phyloP scores from a whole-genome alignment of 2,888 invertebrate species.

The Phania funesta region DNA sequence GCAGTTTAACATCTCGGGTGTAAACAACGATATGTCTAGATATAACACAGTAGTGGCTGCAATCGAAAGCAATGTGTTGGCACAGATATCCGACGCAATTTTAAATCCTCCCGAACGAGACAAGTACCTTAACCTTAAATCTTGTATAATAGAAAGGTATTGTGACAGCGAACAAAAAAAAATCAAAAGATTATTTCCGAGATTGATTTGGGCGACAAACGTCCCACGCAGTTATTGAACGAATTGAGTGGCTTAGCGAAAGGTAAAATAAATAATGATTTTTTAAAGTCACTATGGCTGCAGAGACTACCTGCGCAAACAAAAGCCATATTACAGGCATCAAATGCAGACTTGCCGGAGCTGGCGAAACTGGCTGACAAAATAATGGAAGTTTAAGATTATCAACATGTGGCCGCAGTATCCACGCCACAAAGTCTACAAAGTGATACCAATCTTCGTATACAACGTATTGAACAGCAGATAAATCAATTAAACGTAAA shows the following conservation, averaged over 20 bases:
- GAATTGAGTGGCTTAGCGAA: conserved; percentile 44
- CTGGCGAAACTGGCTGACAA: background rate
- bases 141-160: too few species aligned
- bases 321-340: background rate
- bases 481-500: background rate
- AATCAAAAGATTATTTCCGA: conserved; percentile 47
- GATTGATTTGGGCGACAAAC: too few species aligned
- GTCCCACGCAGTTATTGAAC: conserved; percentile 50
- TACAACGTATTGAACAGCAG: conserved; percentile 5
- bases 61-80: too few species aligned
- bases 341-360: conserved; percentile 11
- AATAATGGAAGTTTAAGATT: background rate
- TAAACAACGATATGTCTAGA: too few species aligned
- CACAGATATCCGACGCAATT: too few species aligned
- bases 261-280: background rate
- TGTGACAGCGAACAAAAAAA: too few species aligned
- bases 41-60: too few species aligned
- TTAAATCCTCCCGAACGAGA: too few species aligned
- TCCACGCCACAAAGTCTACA: background rate
- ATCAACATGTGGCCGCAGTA: background rate
- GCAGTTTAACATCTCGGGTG: too few species aligned
- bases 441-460: background rate
- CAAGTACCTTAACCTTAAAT: too few species aligned
- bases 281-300: conserved; percentile 6
- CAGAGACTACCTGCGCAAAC: conserved; percentile 8